Evolutionary conservation across 2,113 vertebrate genomes (phyloP).

Genomic region (Neodontobutis hainanensis): DNA sequence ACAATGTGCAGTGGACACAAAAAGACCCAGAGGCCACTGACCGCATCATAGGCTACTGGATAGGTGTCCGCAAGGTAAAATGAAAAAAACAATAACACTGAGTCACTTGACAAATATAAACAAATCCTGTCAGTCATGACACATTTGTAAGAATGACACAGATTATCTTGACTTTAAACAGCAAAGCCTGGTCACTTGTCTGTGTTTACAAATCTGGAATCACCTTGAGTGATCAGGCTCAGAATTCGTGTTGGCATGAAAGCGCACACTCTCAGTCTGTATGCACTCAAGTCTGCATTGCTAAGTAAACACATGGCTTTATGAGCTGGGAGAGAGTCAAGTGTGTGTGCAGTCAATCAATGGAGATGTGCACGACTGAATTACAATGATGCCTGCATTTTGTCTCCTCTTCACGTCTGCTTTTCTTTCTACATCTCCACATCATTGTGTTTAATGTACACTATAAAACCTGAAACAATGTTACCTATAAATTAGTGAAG

Average conservation of each 20-base stretch:
- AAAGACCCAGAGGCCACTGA: slow-evolving; percentile 91
- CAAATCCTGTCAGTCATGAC: neutral
- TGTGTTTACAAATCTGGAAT: slow-evolving; percentile 7
- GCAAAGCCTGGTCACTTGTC: slow-evolving; percentile 8
- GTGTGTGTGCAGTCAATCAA: slow-evolving; percentile 58
- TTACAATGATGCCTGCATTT: slow-evolving; percentile 41
- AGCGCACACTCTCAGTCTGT: slow-evolving; percentile 4
- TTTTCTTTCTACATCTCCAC: neutral
- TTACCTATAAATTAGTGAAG: neutral
- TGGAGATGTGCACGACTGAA: slow-evolving; percentile 54
- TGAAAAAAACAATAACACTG: slow-evolving; percentile 4
- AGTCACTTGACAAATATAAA: neutral
- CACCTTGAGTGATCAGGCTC: slow-evolving; percentile 11
- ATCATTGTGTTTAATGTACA: neutral
- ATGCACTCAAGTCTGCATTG: slow-evolving; percentile 36
- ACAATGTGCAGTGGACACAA: slow-evolving; percentile 96
- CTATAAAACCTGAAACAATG: neutral
- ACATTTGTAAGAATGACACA: too few species aligned
- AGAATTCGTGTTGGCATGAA: slow-evolving; percentile 2
- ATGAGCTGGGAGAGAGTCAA: slow-evolving; percentile 52
- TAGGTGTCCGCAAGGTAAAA: slow-evolving; percentile 90
- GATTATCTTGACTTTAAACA: neutral
- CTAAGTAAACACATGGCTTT: slow-evolving; percentile 61
- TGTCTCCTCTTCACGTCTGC: neutral
- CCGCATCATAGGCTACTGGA: slow-evolving; percentile 88